A percentile compares a stretch with the other conserved stretches of the same genome.
Conservation (phyloP, 2,113 vertebrate species). For the Equus przewalskii region DNA sequence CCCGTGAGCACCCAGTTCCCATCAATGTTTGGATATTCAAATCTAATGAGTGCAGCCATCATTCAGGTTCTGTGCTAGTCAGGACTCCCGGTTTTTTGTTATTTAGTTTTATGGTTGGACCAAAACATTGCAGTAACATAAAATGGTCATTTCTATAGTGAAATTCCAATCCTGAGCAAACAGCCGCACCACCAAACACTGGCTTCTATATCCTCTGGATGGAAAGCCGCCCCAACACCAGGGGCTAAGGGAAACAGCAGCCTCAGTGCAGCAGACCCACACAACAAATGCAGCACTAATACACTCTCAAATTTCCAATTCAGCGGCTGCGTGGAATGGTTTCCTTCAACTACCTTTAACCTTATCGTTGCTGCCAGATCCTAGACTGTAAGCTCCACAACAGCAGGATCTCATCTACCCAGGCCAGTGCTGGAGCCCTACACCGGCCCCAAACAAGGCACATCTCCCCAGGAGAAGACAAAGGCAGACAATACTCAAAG, state of each 20-base stretch:
- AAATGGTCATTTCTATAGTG: background rate
- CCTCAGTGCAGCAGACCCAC: background rate
- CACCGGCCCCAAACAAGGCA: background rate
- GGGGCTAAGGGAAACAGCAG: background rate
- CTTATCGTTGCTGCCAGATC: background rate
- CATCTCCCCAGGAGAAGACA: background rate
- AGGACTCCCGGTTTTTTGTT: background rate
- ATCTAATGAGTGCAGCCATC: background rate
- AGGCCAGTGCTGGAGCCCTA: background rate
- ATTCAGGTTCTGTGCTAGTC: background rate
- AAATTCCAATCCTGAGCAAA: background rate
- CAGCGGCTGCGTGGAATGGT: background rate
- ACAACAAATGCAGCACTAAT: background rate
- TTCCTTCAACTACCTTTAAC: background rate
- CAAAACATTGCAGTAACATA: background rate
- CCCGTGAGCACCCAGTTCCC: background rate
- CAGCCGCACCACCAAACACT: background rate
- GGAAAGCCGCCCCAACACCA: background rate
- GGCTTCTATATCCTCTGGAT: background rate
- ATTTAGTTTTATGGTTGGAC: background rate
- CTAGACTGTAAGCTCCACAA: background rate
- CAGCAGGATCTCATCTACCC: background rate
- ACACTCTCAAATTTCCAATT: background rate
- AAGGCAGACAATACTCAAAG: constrained; percentile 16
- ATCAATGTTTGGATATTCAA: background rate